Conservation (phyloP, 30 jellyfish, hydroid and myxozoan species). For the Pelagia noctiluca region DNA sequence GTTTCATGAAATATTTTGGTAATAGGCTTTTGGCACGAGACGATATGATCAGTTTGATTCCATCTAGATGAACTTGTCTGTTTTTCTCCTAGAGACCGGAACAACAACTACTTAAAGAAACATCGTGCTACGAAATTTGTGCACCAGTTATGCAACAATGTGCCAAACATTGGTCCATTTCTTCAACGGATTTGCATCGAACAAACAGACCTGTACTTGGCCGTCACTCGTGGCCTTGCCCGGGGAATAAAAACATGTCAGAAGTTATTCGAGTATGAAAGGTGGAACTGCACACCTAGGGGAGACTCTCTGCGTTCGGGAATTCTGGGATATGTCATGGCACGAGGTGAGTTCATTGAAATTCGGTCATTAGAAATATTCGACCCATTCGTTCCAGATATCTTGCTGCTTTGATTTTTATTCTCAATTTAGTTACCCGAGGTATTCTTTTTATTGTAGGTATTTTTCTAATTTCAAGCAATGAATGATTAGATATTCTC, state of each 20-base stretch:
- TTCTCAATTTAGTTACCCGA: no score
- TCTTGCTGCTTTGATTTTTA: background rate
- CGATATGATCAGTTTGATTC: no score
- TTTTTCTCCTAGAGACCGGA: background rate
- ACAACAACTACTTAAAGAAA: background rate
- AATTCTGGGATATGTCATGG: slow-evolving; percentile 87
- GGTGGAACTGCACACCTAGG: slow-evolving; percentile 94
- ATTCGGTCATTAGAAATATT: background rate
- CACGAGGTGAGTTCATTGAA: slow-evolving; percentile 71
- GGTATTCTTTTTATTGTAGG: no score
- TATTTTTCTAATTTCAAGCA: no score
- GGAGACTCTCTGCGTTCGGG: slow-evolving; percentile 56
- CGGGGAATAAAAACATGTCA: slow-evolving; percentile 86
- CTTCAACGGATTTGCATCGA: slow-evolving; percentile 71
- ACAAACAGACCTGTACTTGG: slow-evolving; percentile 59
- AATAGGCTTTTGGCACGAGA: no score
- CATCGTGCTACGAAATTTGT: slow-evolving; percentile 32
- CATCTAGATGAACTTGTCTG: no score
- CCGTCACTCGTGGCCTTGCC: slow-evolving; percentile 76
- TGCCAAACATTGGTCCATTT: slow-evolving; percentile 69
- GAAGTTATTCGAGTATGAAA: slow-evolving; percentile 59
- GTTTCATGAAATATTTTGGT: no score
- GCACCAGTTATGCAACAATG: slow-evolving; percentile 61
- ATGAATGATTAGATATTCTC: no score
- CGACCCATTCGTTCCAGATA: background rate